Evolutionary conservation across 1,140 invertebrate genomes (phyloP).

Genomic region (Anastatus disparis): DNA sequence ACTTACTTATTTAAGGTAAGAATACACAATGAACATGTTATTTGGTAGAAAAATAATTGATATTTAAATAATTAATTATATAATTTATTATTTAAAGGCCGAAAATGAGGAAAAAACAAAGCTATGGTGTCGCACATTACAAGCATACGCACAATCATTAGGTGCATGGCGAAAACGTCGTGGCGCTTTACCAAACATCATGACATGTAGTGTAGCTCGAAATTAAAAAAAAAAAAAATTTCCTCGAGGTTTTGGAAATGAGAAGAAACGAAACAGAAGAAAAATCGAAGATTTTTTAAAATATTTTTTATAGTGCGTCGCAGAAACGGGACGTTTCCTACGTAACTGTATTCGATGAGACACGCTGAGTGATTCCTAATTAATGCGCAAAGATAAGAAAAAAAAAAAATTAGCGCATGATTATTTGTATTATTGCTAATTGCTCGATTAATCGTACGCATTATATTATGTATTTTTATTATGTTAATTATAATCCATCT

Average conservation of each 20-base stretch:
- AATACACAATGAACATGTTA: not conserved
- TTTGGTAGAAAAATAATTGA: not conserved
- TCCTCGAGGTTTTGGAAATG: not conserved
- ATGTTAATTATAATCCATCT: constrained; percentile 22
- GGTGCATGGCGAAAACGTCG: constrained; percentile 90
- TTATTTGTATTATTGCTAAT: not conserved
- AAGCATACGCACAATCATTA: constrained; percentile 89
- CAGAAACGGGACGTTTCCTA: constrained; percentile 57
- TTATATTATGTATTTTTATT: not conserved
- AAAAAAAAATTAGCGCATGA: not conserved
- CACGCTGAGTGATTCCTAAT: not conserved
- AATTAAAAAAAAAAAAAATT: constrained; percentile 43
- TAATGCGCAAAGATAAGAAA: not conserved
- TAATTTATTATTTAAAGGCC: constrained; percentile 67
- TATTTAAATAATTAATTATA: too few relatives aligned
- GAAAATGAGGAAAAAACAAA: constrained; percentile 86
- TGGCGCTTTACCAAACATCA: constrained; percentile 93
- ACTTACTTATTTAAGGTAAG: constrained; percentile 93
- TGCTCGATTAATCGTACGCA: not conserved
- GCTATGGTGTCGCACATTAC: constrained; percentile 88
- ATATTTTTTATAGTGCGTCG: constrained; percentile 54
- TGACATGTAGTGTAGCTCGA: constrained; percentile 81
- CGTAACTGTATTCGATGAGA: constrained; percentile 49
- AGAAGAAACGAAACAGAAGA: constrained; percentile 27
- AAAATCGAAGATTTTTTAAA: constrained; percentile 15